A percentile compares a stretch with the other conserved stretches of the same genome.
Conservation (phyloP, 1,140 invertebrate genomes). For the Nixonia krombeini region DNA sequence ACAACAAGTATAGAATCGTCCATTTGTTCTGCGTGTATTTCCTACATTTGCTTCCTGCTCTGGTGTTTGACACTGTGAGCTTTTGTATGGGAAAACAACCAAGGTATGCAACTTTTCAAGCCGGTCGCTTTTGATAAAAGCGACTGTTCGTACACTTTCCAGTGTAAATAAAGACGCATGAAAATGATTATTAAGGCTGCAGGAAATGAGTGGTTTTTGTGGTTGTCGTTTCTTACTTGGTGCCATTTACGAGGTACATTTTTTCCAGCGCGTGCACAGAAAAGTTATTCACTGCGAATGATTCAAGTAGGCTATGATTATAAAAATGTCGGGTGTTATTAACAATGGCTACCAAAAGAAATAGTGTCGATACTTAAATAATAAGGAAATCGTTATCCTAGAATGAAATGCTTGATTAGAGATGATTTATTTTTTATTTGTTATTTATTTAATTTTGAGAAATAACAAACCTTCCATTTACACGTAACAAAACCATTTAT, state of each 20-base stretch:
- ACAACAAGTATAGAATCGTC: conserved; percentile 69
- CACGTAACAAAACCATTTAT: background rate
- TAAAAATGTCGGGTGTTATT: too few species aligned
- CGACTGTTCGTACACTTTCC: conserved; percentile 1
- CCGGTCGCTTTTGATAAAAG: conserved; percentile 6
- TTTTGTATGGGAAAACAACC: conserved; percentile 74
- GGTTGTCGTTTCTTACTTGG: conserved; percentile 1
- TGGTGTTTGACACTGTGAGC: conserved; percentile 76
- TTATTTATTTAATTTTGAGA: background rate
- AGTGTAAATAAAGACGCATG: background rate
- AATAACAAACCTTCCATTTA: background rate
- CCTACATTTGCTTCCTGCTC: conserved; percentile 78
- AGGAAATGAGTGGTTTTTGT: conserved; percentile 7
- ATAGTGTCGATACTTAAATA: too few species aligned
- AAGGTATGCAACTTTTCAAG: conserved; percentile 55
- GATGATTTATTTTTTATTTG: background rate
- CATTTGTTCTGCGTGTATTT: conserved; percentile 71
- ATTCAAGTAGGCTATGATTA: too few species aligned
- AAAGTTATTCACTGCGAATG: background rate
- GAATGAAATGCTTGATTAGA: background rate
- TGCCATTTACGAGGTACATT: conserved; percentile 5
- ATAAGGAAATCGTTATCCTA: too few species aligned
- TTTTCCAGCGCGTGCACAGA: background rate
- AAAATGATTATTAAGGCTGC: conserved; percentile 9
- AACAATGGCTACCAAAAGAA: too few species aligned